A percentile compares a stretch with the other conserved stretches of the same genome.
Evolutionary conservation across 2,888 invertebrate genomes (phyloP).

Genomic region (Hirtodrosophila trivittata): DNA sequence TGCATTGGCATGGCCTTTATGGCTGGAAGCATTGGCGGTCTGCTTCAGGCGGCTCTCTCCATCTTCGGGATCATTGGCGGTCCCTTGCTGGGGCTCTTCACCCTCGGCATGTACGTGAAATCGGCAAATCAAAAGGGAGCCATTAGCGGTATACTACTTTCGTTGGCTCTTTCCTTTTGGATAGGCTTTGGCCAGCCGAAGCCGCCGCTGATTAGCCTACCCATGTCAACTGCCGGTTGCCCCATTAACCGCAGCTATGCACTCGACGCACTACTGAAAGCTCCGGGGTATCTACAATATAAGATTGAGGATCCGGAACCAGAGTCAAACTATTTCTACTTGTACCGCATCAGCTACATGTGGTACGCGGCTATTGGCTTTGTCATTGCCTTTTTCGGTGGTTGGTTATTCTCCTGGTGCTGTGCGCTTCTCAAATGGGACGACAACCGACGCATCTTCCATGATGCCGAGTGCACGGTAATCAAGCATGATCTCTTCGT

Average conservation of each 20-base stretch:
- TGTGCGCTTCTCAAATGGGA: constrained; percentile 81
- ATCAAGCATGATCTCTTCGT: constrained; percentile 86
- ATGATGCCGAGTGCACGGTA: constrained; percentile 76
- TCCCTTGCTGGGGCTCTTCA: constrained; percentile 93
- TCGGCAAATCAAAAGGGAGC: constrained; percentile 90
- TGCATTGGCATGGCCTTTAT: constrained; percentile 93
- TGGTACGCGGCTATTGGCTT: constrained; percentile 88
- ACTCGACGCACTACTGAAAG: constrained; percentile 44
- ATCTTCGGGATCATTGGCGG: constrained; percentile 95
- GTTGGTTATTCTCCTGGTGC: constrained; percentile 85
- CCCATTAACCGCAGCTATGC: constrained; percentile 49
- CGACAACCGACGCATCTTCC: constrained; percentile 74
- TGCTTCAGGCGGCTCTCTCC: constrained; percentile 94
- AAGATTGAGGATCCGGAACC: constrained; percentile 8
- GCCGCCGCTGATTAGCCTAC: constrained; percentile 86
- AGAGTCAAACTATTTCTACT: constrained; percentile 73
- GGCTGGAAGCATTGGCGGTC: constrained; percentile 91
- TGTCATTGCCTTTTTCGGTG: constrained; percentile 84
- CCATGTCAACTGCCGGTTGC: constrained; percentile 87
- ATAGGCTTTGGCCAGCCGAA: constrained; percentile 93
- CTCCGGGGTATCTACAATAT: neutral
- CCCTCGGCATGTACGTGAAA: constrained; percentile 92
- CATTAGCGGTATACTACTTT: constrained; percentile 86
- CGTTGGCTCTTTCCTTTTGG: constrained; percentile 90
- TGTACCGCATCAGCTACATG: constrained; percentile 87